Evolutionary conservation across 92 coral and sea anemone genomes (phyloP), one percentile per base, ranked within the genome.

Genomic region (Zoanthus sociatus): DNA sequence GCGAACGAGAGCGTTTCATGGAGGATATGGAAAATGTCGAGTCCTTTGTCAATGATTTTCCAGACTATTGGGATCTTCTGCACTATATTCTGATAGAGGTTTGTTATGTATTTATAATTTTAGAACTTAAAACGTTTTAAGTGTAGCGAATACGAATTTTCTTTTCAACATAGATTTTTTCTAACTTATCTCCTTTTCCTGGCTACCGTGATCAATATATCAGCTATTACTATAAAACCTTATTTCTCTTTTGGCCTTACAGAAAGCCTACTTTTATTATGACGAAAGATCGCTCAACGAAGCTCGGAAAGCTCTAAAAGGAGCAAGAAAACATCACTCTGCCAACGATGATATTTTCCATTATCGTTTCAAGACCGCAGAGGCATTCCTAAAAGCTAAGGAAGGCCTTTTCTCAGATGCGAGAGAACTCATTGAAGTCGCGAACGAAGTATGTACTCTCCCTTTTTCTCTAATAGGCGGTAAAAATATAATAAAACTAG

Each of bases 271-370:
- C 66, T 45, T 44, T 14, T 46, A 66, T 31, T 46, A 81, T 21
- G 85, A 81, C 75, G 75, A 66, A 21, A 11, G 53, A 20, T 81
- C 32, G 18, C 75, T 81, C 31, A 21, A 46, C 21, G 9, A 9
- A 18, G 20, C 74, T 31, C 20, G 16, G 18, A 13, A 81, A 12
- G 85, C 85, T 13, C 18, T 47, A 5, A 26, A 44, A 70, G 46
- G 44, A 81, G 85, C 85, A 8, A 21, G 5, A 9, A 50, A 45
- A 13, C 31, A 81, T 51, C 73, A 81, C 63, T 81, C 85, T 20
- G n/a, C 74, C 60, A 81, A 81, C 21, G 75, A 9, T 10, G 46
- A 46, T 44, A 42, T 64, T 32, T 64, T 66, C 58, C 61, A 0
- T 47, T 66, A 0, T 37, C 61, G 18, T 4, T 10, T n/a, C 42